Evolutionary conservation across 2,797 vertebrate species (phyloP), one percentile per base, ranked within the genome.

Genomic region (Megaceryle alcyon): DNA sequence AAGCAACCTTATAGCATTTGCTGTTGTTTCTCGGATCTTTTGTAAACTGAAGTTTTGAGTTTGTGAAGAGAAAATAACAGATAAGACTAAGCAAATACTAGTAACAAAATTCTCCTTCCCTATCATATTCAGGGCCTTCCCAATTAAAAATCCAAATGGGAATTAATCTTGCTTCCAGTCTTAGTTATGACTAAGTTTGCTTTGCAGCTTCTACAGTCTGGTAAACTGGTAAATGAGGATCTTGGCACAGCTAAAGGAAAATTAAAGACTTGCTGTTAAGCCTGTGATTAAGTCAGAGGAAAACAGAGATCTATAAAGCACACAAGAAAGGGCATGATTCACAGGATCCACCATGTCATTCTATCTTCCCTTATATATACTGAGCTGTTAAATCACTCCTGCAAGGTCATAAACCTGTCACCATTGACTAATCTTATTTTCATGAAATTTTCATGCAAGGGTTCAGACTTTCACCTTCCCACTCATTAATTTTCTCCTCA

Each of bases 201-300:
- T 86, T 80, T 78, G 61, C 61, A 79, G 65, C 51, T 91, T 93
- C 80, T 63, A 78, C 18, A 78, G 61, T 25, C 53, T 5, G 7
- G n/a, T 82, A 89, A 90, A 86, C 46, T 69, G 63, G 73, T 82
- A 96, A 97, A 91, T 1, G 18, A 92, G 33, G 76, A 80, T 35
- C 54, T 64, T 89, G 89, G 87, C 49, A 79, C 14, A 94, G 86
- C 43, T 64, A 37, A 90, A 80, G 82, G 80, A 93, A 95, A 94
- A 90, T 37, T 53, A 81, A 86, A 91, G 49, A 76, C 69, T 92
- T 94, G 72, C 54, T 94, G 43, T 82, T 68, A 68, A 84, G 77
- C 10, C 43, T 72, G n/a, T 49, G 83, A 88, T 86, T 72, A 78
- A 89, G 57, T 85, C 75, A 85, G 60, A 77, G 26, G 37, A 44